Conservation (phyloP, 1,140 invertebrate genomes). For the Microplitis demolitor region DNA sequence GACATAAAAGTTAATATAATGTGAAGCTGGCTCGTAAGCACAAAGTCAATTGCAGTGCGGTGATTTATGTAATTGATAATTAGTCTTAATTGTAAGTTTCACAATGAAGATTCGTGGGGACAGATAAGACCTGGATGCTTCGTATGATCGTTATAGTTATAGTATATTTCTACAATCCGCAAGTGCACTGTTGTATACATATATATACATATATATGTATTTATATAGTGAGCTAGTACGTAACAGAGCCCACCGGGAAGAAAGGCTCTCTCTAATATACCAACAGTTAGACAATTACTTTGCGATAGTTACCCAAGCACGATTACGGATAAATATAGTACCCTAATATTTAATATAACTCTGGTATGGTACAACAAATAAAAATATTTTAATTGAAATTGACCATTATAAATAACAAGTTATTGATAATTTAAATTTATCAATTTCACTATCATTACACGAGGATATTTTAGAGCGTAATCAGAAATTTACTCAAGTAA, state of each 20-base stretch:
- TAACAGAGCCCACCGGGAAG: background rate
- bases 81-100: conserved; percentile 31
- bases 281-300: background rate
- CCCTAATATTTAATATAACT: background rate
- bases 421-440: too few species aligned
- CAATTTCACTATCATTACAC: too few species aligned
- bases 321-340: background rate
- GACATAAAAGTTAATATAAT: background rate
- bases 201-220: too few species aligned
- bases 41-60: conserved; percentile 4
- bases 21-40: background rate
- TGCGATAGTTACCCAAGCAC: background rate
- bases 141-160: conserved; percentile 1
- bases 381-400: background rate
- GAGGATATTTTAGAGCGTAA: too few species aligned
- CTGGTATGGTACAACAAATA: background rate
- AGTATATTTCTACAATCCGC: background rate
- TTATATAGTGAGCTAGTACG: too few species aligned
- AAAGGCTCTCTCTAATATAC: background rate
- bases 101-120: conserved; percentile 28
- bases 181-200: too few species aligned
- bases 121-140: conserved; percentile 20
- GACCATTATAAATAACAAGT: too few species aligned
- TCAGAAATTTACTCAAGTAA: too few species aligned
- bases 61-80: conserved; percentile 33